Evolutionary conservation across 92 coral and sea anemone species (phyloP), one percentile per base, ranked within the genome.

Genomic region (Plumapathes pennacea): DNA sequence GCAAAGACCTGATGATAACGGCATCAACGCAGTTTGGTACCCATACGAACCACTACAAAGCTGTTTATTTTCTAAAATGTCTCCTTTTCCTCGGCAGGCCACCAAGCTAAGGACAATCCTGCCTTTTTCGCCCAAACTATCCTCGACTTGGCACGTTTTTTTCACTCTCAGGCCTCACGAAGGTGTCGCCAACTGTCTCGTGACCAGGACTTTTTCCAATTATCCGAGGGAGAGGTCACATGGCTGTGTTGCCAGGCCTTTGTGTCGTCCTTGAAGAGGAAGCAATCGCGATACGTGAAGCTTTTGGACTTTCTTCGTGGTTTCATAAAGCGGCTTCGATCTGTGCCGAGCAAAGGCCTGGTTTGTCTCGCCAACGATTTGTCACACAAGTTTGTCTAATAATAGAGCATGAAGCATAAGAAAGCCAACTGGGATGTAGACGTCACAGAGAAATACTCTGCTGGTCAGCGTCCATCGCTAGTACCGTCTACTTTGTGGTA

Each of bases 171-270:
- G 14, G 70, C 78, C 8, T 37, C 47, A 18, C 78, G 83, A 20
- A 80, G 78, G 51, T 77, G 75, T 38, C 67, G 33, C 36, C 69
- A 62, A 42, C 55, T 85, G 49, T 44, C 75, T 28, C 41, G 40
- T 2, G 13, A 19, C 18, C 46, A 56, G 13, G 52, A 58, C 10
- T 0, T 46, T 31, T 65, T 72, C 26, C 61, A 67, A 0, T 18
- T 87, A n/a, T 49, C 55, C 43, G 60, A 54, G 47, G 54, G 50
- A 38, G 77, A 62, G 39, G 71, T 89, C 54, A 54, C 73, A 25
- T 72, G 84, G 77, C 66, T 89, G 17, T 89, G 88, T 32, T 58
- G 57, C 37, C 83, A 73, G 37, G 95, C 97, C 10, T 80, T 81
- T 33, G 32, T 42, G 25, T 41, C 64, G 21, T 86, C 76, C 31